Evolutionary conservation across 2,797 vertebrate genomes (phyloP).

Genomic region (Pangasius mekongensis): DNA sequence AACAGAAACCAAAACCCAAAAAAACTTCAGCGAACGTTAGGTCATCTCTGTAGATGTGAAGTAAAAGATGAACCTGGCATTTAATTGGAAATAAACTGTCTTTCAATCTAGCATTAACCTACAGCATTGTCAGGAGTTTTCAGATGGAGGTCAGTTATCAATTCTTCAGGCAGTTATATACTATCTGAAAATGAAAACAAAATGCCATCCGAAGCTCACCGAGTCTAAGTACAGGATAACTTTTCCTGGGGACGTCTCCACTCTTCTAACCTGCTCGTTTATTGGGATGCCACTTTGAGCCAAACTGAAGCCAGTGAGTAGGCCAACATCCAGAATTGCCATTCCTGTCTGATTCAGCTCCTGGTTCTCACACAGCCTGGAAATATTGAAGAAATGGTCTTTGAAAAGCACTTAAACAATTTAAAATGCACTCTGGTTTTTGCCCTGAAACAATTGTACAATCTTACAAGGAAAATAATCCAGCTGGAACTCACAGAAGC

Average conservation of each 20-base stretch:
- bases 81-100: background rate
- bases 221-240: conserved; percentile 73
- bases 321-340: conserved; percentile 71
- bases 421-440: background rate
- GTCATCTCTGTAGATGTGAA: background rate
- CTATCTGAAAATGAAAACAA: background rate
- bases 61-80: background rate
- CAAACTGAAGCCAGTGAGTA: conserved; percentile 70
- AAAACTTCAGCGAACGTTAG: background rate
- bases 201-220: conserved; percentile 57
- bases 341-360: conserved; percentile 67
- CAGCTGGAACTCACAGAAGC: background rate
- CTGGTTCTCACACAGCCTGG: conserved; percentile 61
- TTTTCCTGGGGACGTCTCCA: conserved; percentile 65
- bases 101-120: background rate
- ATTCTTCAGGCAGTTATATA: background rate
- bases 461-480: background rate
- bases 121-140: background rate
- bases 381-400: background rate
- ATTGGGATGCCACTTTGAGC: conserved; percentile 32
- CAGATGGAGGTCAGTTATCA: background rate
- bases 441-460: background rate
- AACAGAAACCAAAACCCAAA: background rate
- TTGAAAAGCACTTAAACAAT: background rate
- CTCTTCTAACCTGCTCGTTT: conserved; percentile 53